Conservation (phyloP, 2,113 vertebrate genomes). For the Nansenia antarctica region DNA sequence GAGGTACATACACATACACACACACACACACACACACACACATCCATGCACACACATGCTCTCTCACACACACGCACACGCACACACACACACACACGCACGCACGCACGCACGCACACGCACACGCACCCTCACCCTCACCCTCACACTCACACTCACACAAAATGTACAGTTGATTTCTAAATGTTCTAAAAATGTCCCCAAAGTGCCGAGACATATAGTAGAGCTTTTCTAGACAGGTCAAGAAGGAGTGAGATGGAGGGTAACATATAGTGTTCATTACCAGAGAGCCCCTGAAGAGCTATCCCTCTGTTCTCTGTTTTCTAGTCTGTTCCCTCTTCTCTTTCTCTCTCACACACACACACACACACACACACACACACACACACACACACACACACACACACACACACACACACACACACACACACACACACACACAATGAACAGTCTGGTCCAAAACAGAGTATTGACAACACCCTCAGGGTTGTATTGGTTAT, state of each 20-base stretch:
- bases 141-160: neutral
- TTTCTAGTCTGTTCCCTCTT: neutral
- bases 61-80: too few species aligned
- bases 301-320: too few species aligned
- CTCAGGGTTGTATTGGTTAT: neutral
- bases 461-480: neutral
- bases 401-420: neutral
- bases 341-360: neutral
- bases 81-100: neutral
- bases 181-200: too few species aligned
- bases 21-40: neutral
- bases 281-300: too few species aligned
- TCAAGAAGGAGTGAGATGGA: too few species aligned
- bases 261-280: too few species aligned
- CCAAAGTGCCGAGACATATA: too few species aligned
- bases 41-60: neutral
- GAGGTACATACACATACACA: neutral
- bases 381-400: neutral
- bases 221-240: too few species aligned
- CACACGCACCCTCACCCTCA: neutral
- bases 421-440: neutral
- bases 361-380: neutral
- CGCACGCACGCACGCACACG: neutral
- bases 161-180: neutral
- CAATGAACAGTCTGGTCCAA: neutral